Base-by-base conservation (phyloP, 2,888 invertebrate species). In the Pomacea canaliculata region DNA sequence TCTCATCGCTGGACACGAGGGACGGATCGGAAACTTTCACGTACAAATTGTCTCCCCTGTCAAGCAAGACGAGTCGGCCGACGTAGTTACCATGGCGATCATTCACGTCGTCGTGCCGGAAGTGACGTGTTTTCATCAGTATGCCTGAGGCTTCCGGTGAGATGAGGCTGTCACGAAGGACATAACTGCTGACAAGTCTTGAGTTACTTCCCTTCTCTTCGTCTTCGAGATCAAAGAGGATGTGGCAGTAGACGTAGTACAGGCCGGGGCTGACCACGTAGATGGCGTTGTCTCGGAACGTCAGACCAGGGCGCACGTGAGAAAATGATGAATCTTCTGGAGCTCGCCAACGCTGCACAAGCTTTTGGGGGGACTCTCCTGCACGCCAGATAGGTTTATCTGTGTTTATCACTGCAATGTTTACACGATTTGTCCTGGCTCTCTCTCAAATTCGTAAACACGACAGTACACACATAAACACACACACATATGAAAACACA, bases 81-180 rank as follows among this genome's bases (percentile, higher is more conserved):
- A 82, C 81, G 66, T 83, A 83, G 49, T 83, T 85, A 16, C 83
- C 84, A 37, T 83, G 80, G 7, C 83, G 80, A 56, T 78, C 78
- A 48, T 79, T 81, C 16, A 74, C 51, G 65, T 80, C 80, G 83
- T 83, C 83, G 67, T 81, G 82, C 60, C 83, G 81, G 7, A 83
- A 83, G 27, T 79, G 76, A 9, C 82, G 81, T 51, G 83, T 80
- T 56, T 82, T 79, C 13, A 85, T 73, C 23, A 82, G 77, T 70
- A 83, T 76, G 18, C 76, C 81, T 8, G 84, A 84, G 46, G 80
- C 77, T 49, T 81, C 75, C 0, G 85, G 83, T 62, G 82, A 82
- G 10, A 80, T 73, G 56, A 80, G 70, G 69, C 83, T 84, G 75
- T 79, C 81, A 19, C 85, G 74, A n/a, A 79, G 78, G 7, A 85